phyloP scores from a whole-genome alignment of 2,797 vertebrate genomes.

The Sebastes nivosus region DNA sequence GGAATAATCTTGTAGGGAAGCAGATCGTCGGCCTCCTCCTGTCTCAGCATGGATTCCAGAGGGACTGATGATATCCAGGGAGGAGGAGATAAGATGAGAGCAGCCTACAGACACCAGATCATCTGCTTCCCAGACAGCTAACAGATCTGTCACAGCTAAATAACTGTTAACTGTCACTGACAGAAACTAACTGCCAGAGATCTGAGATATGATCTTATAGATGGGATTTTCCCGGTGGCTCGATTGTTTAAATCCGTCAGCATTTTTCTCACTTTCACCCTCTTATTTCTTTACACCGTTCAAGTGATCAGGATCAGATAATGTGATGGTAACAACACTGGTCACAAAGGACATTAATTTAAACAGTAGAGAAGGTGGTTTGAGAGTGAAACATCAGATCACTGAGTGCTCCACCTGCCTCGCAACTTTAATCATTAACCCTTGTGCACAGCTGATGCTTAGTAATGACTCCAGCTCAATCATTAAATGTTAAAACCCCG shows the following conservation, averaged over 20 bases:
- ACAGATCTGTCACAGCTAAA: constrained; percentile 25
- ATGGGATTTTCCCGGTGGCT: neutral
- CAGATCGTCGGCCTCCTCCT: neutral
- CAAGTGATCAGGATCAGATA: neutral
- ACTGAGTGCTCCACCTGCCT: neutral
- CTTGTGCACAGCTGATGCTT: constrained; percentile 18
- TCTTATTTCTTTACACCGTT: neutral
- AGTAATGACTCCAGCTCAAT: constrained; percentile 36
- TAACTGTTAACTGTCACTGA: constrained; percentile 7
- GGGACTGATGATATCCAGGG: constrained; percentile 25
- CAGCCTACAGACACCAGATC: constrained; percentile 21
- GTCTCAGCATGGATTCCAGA: neutral
- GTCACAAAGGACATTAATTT: neutral
- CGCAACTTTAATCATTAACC: constrained; percentile 64
- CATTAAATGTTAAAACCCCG: constrained; percentile 39
- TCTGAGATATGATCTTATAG: constrained; percentile 3
- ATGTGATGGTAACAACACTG: neutral
- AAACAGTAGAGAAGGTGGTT: neutral
- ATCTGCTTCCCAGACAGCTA: constrained; percentile 26
- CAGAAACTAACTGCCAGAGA: constrained; percentile 2
- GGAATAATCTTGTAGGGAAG: neutral
- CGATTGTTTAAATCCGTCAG: neutral
- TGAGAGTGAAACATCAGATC: neutral
- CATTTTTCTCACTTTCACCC: neutral
- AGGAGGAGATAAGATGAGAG: constrained; percentile 29